A percentile compares a stretch with the other conserved stretches of the same genome.
phyloP scores from a whole-genome alignment of 2,888 invertebrate genomes.

The Fragum whitleyi region DNA sequence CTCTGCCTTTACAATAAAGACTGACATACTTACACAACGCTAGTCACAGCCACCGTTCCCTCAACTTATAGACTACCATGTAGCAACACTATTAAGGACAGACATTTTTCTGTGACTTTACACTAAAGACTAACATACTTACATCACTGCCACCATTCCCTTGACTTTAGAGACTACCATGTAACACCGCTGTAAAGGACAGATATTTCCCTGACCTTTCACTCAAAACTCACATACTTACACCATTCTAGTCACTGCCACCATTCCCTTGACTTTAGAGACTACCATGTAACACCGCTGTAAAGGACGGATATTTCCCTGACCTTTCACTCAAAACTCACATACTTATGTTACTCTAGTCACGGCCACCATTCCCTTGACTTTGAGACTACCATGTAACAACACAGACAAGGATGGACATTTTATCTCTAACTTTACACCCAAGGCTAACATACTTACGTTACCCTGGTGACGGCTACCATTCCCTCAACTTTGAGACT shows the following conservation, averaged over 20 bases:
- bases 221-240: too few species aligned
- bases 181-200: conserved; percentile 88
- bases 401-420: conserved; percentile 96
- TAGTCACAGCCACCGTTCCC: too few species aligned
- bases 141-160: conserved; percentile 92
- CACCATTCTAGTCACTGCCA: conserved; percentile 89
- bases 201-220: too few species aligned
- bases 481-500: conserved; percentile 96
- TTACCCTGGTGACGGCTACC: conserved; percentile 94
- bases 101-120: too few species aligned
- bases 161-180: conserved; percentile 97
- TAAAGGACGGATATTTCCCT: conserved; percentile 93
- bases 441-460: conserved; percentile 80
- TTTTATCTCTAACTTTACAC: conserved; percentile 84
- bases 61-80: too few species aligned
- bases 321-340: too few species aligned
- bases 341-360: not conserved
- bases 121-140: conserved; percentile 85
- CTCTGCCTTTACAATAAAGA: too few species aligned
- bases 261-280: conserved; percentile 96
- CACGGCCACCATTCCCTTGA: conserved; percentile 96
- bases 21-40: too few species aligned
- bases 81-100: too few species aligned
- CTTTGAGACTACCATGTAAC: conserved; percentile 96
- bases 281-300: conserved; percentile 96